Percentiles rank a stretch among this genome's conserved stretches.
Conservation (phyloP, 2,888 invertebrate species). For the Cryptus viduatorius region DNA sequence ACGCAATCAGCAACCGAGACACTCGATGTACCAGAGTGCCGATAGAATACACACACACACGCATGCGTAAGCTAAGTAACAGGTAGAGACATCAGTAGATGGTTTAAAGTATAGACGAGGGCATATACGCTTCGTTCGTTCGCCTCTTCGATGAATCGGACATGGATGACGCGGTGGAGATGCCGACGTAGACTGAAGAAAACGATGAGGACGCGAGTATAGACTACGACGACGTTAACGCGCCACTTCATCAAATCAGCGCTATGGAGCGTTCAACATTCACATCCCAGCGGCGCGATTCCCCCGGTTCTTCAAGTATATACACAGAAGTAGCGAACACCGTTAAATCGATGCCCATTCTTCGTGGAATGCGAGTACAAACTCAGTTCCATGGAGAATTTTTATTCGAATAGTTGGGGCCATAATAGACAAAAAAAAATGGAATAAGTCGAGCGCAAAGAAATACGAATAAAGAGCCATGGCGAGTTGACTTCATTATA, state of each 20-base stretch:
- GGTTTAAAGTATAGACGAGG: not conserved
- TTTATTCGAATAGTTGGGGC: constrained; percentile 5
- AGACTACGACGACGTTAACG: constrained; percentile 54
- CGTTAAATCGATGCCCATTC: constrained; percentile 69
- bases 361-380: constrained; percentile 58
- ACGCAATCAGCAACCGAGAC: constrained; percentile 8
- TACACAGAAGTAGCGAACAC: constrained; percentile 30
- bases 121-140: constrained; percentile 27
- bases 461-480: constrained; percentile 10
- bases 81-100: constrained; percentile 18
- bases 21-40: not conserved
- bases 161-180: constrained; percentile 77
- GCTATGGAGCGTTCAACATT: constrained; percentile 63
- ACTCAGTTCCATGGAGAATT: constrained; percentile 7
- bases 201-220: constrained; percentile 31
- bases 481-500: constrained; percentile 14
- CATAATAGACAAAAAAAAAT: constrained; percentile 40
- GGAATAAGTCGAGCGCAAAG: constrained; percentile 5
- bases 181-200: constrained; percentile 42
- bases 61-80: not conserved
- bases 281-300: constrained; percentile 70
- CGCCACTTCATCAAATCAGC: constrained; percentile 79
- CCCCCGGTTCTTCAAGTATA: constrained; percentile 40
- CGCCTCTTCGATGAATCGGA: constrained; percentile 77
- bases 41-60: not conserved